These are phyloP conservation scores for Acanthisitta chloris DNA, from an alignment of 2,113 vertebrate species.

Conservation along the genomic window DNA sequence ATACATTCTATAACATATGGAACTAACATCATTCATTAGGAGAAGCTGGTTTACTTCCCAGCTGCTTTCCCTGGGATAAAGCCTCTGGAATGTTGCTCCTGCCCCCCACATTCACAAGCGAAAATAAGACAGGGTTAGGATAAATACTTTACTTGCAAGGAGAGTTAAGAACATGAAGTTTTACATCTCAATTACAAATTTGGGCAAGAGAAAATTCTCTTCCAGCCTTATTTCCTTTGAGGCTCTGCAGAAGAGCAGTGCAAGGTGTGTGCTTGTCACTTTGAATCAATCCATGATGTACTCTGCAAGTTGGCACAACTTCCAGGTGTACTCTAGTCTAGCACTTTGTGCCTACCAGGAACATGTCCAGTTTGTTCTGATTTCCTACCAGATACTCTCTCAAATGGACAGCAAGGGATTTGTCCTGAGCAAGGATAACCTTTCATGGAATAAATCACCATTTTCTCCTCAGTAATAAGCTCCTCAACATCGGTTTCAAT, in stretches of 20 bases:
- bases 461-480: slow-evolving; percentile 3
- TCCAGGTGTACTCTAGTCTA: background rate
- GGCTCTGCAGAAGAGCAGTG: background rate
- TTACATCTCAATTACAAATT: background rate
- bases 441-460: background rate
- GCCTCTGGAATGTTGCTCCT: background rate
- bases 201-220: background rate
- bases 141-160: background rate
- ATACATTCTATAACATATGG: background rate
- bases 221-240: background rate
- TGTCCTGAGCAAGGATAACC: background rate
- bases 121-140: background rate
- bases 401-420: background rate
- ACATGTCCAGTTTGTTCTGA: background rate
- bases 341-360: background rate
- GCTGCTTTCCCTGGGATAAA: background rate
- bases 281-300: background rate
- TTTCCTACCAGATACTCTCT: background rate
- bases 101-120: background rate
- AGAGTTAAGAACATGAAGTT: background rate
- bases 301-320: fast-evolving
- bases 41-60: background rate
- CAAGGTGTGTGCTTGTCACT: background rate
- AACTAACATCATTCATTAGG: background rate
- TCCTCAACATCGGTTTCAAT: background rate